phyloP scores from a whole-genome alignment of 1,140 invertebrate genomes.

The Venustaconcha ellipsiformis region DNA sequence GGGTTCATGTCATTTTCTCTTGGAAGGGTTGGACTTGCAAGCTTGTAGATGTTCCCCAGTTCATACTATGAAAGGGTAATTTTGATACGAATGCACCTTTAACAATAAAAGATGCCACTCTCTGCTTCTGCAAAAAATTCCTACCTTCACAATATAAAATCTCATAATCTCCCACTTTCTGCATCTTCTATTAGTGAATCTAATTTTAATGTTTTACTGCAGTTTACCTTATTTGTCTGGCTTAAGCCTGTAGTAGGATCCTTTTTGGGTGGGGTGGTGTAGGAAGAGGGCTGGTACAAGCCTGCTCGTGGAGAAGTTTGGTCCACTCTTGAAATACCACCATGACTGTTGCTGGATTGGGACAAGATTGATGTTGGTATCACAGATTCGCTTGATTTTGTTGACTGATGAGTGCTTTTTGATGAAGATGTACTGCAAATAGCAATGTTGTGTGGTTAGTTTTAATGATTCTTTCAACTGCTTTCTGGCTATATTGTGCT shows the following conservation, averaged over 20 bases:
- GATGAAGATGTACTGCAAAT: conserved; percentile 34
- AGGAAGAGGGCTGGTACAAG: conserved; percentile 59
- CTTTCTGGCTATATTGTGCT: too few relatives aligned
- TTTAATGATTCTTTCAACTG: too few relatives aligned
- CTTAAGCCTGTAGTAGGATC: conserved; percentile 29
- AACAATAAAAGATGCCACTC: too few relatives aligned
- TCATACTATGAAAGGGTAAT: too few relatives aligned
- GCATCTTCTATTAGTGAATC: too few relatives aligned
- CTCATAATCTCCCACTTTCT: too few relatives aligned
- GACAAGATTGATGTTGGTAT: conserved; percentile 47
- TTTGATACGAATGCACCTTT: too few relatives aligned
- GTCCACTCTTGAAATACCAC: conserved; percentile 40
- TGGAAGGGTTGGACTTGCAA: too few relatives aligned
- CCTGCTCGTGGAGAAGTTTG: conserved; percentile 46
- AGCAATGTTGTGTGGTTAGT: not conserved
- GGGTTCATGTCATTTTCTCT: too few relatives aligned
- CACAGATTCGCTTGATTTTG: conserved; percentile 45
- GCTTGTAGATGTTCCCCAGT: too few relatives aligned
- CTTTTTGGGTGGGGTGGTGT: conserved; percentile 58
- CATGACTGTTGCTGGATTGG: conserved; percentile 36
- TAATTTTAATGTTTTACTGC: not conserved
- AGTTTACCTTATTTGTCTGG: conserved; percentile 25
- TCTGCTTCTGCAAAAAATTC: too few relatives aligned
- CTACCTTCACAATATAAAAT: too few relatives aligned
- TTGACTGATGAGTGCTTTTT: conserved; percentile 13